phyloP scores from a whole-genome alignment of 1,140 invertebrate genomes.

The Atopsyche davidsoni region DNA sequence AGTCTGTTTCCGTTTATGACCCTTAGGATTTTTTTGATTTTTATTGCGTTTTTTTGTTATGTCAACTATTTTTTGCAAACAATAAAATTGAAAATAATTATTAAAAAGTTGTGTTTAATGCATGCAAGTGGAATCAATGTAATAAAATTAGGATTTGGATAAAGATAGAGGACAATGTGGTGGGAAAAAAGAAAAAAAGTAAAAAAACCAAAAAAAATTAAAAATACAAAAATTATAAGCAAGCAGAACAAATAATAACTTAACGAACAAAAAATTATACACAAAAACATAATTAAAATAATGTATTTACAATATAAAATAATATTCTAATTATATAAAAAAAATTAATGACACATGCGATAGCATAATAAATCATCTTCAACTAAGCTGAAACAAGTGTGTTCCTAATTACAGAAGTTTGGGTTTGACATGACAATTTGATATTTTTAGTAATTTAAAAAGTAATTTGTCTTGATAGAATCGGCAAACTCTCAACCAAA shows the following conservation, averaged over 20 bases:
- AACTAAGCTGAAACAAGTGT: too few species aligned
- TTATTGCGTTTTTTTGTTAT: too few species aligned
- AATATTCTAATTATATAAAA: not conserved
- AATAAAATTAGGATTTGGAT: not conserved
- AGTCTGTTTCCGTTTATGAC: slow-evolving; percentile 12
- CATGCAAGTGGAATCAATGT: not conserved
- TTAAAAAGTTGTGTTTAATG: not conserved
- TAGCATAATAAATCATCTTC: too few species aligned
- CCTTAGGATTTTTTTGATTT: slow-evolving; percentile 10
- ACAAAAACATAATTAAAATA: slow-evolving; percentile 8
- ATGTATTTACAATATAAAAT: slow-evolving; percentile 3
- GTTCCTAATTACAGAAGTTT: too few species aligned
- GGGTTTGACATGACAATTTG: too few species aligned
- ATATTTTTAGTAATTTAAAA: too few species aligned
- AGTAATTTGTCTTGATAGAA: too few species aligned
- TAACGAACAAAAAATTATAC: slow-evolving; percentile 12
- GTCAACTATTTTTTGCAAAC: slow-evolving; percentile 3
- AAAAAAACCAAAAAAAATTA: slow-evolving; percentile 27
- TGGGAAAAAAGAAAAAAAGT: slow-evolving; percentile 19
- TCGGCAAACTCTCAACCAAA: too few species aligned
- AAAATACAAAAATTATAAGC: slow-evolving; percentile 23
- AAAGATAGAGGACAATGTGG: not conserved
- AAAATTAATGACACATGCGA: too few species aligned
- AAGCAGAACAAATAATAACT: slow-evolving; percentile 22
- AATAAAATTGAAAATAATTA: slow-evolving; percentile 3